Percentiles rank a stretch among this genome's conserved stretches.
Evolutionary conservation across 2,797 vertebrate genomes (phyloP).

Genomic region (Australoheros facetus): DNA sequence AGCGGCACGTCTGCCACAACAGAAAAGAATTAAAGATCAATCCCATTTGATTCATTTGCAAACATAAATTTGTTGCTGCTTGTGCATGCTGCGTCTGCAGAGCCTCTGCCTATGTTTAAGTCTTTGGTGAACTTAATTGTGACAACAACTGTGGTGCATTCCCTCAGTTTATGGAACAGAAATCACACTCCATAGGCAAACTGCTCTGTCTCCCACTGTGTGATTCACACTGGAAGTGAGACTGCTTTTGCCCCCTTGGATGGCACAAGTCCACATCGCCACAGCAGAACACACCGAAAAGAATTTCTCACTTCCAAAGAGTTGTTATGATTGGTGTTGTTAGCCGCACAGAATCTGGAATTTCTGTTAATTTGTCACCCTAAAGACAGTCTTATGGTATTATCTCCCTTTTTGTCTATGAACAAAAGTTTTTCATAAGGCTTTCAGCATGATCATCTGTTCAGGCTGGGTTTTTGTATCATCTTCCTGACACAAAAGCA

Average conservation of each 20-base stretch:
- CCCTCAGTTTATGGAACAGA: constrained; percentile 30
- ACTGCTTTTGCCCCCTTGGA: constrained; percentile 3
- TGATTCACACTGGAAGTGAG: constrained; percentile 41
- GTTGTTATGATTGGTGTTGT: background rate
- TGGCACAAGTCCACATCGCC: constrained; percentile 32
- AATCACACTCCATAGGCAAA: constrained; percentile 30
- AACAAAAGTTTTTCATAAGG: background rate
- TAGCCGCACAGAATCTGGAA: background rate
- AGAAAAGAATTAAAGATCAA: background rate
- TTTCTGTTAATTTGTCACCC: background rate
- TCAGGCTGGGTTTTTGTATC: background rate
- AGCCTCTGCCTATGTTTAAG: background rate
- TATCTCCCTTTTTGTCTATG: background rate
- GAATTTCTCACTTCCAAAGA: constrained; percentile 3
- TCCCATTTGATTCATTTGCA: background rate
- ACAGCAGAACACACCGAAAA: constrained; percentile 12
- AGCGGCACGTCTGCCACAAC: background rate
- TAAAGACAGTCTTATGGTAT: background rate
- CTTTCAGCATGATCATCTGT: background rate
- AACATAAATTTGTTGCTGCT: background rate
- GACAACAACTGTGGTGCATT: background rate
- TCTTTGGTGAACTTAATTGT: constrained; percentile 1
- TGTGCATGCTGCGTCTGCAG: background rate
- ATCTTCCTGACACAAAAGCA: background rate
- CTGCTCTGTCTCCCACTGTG: constrained; percentile 34